Evolutionary conservation across 2,888 invertebrate species (phyloP), one percentile per base, ranked within the genome.

Genomic region (Pyrrhosoma nymphula): DNA sequence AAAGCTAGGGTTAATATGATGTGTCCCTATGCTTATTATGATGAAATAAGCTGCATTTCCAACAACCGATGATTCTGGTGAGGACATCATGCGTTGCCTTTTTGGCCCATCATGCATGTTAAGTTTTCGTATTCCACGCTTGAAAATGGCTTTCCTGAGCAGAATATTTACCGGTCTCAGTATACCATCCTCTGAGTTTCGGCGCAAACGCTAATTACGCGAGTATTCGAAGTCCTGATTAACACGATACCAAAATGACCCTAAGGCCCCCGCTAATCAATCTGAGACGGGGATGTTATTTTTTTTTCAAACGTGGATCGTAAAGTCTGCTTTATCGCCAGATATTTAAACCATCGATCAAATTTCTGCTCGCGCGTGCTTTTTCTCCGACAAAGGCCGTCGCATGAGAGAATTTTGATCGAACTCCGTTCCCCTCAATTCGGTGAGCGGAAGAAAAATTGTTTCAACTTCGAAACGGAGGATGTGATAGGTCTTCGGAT

Each of bases 301-400:
- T 35, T 69, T 69, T 69, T 69, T 69, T n/a, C 69, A 69, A 69
- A 26, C 69, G 26, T 26, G 69, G 26, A n/a, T 69, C 69, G 69
- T 63, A 91, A 63, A 63, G 16, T 60, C 91, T 39, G 63, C 63
- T 91, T 63, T 63, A 91, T 91, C 63, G 39, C 39, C 63, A 63
- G 39, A 91, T 63, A 91, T 60, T 63, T 69, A 2, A 60, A 12
- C 91, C 91, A 91, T 91, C 91, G 60, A 91, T 91, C 91, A 91
- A 60, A 91, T 20, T 2, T 14, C 26, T 39, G 18, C 39, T 23
- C 30, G 39, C 39, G 63, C 63, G 63, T 20, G 56, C 35, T 55
- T 47, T 47, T 47, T 91, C 35, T 56, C 91, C 91, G 91, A 91
- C 91, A 63, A 63, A 91, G 60, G 91, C 23, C 35, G 23, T 91